Evolutionary conservation across 1,140 invertebrate species (phyloP), one percentile per base, ranked within the genome.

Genomic region (Lordiphosa stackelbergi): DNA sequence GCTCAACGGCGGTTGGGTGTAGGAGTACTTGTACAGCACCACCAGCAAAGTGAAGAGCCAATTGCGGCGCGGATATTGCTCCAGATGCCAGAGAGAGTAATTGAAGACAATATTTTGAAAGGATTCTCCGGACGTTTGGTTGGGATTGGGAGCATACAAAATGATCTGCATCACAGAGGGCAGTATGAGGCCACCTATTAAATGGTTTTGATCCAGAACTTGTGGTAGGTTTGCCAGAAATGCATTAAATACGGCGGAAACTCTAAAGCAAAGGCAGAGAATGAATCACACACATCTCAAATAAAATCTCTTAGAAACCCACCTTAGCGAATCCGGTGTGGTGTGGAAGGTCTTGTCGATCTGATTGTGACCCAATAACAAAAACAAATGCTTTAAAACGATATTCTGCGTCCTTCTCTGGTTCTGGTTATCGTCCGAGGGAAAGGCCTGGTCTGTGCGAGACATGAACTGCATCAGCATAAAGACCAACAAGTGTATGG

Each of bases 11-110:
- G 93, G 93, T 49, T 92, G 92, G 53, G 92, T 94, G 85, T 98
- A 98, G 70, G 97, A 94, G 87, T 98, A 98, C 95, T 99, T 99
- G 85, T 99, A 99, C 0, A 99, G 90, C 61, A 99, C 92, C 8
- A 99, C 95, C n/a, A 99, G 91, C 11, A 98, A 85, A 13, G 97
- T 91, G 89, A 96, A 94, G 11, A 99, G 91, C 98, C 98, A 99
- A 57, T 94, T 94, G 51, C 95, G 90, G 12, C 98, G 90, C 2
- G 93, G 92, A 85, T 95, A 93, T 5, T 94, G 91, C 77, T 97
- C 95, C 48, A 99, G 88, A 72, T 93, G 92, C 95, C 95, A 97
- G 6, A 98, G 89, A 16, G 95, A 97, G 85, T 96, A 97, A 65
- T 87, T 77, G 56, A 88, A 88, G 10, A 85, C 69, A n/a, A 86